These are phyloP conservation scores for Yponomeuta cagnagella DNA, from an alignment of 2,888 invertebrate genomes.

Conservation along the genomic window DNA sequence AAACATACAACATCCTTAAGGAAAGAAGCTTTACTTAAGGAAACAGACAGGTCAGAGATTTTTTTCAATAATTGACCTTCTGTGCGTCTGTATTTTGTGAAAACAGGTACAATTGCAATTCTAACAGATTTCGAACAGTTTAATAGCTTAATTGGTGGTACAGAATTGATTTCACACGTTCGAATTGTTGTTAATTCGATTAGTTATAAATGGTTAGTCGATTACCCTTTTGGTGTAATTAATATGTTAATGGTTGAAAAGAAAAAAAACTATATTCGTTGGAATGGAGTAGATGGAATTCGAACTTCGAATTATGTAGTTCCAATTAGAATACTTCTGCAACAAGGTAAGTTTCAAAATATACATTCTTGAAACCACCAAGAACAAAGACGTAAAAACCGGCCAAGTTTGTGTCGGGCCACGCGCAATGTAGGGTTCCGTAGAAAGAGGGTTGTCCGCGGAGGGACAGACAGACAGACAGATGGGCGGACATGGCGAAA, in stretches of 20 bases:
- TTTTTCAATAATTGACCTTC: not conserved
- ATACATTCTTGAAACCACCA: no score
- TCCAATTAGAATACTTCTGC: no score
- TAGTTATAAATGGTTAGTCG: constrained; percentile 9
- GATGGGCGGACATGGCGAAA: no score
- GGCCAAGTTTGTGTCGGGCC: no score
- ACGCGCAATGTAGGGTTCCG: no score
- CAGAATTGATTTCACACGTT: constrained; percentile 13
- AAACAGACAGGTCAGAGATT: no score
- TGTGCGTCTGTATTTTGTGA: not conserved
- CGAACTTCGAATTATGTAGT: not conserved
- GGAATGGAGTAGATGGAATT: not conserved
- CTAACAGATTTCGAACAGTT: constrained; percentile 5
- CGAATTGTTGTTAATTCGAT: constrained; percentile 14
- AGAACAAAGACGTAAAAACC: no score
- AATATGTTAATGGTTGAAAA: not conserved
- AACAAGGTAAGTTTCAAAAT: no score
- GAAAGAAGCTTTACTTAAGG: no score
- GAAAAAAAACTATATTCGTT: not conserved
- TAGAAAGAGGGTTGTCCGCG: no score
- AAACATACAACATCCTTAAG: no score
- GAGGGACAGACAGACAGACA: no score
- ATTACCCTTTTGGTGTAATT: not conserved
- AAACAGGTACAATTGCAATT: not conserved
- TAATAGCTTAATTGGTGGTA: constrained; percentile 13